Conservation (phyloP, 2,797 vertebrate species). For the Lycodopsis pacificus region DNA sequence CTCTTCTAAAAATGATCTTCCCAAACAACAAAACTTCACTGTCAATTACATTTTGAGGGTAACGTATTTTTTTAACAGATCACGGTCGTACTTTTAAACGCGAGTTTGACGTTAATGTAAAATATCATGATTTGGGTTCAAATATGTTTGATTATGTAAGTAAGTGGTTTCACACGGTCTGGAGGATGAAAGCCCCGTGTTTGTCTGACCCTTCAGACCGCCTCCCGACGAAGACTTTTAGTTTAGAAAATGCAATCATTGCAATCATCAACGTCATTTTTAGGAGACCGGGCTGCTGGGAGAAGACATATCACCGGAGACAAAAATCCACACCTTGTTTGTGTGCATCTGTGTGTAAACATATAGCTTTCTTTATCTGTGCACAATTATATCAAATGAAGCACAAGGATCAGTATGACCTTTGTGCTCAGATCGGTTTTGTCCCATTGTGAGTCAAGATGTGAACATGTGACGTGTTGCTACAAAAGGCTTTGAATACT, state of each 20-base stretch:
- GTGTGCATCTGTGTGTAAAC: neutral
- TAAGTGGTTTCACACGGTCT: neutral
- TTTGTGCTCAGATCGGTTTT: neutral
- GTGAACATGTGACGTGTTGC: slow-evolving; percentile 4
- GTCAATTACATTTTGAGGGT: no score
- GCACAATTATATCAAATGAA: neutral
- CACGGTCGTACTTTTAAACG: rapidly evolving
- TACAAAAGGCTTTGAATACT: neutral
- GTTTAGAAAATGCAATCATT: neutral
- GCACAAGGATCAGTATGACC: slow-evolving; percentile 4
- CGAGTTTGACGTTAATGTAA: no score
- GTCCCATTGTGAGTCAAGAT: neutral
- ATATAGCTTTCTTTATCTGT: neutral
- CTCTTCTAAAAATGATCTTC: neutral
- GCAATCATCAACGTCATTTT: neutral
- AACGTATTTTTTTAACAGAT: neutral
- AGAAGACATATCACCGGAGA: neutral
- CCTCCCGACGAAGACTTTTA: neutral
- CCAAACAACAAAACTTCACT: no score
- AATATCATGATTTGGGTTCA: neutral
- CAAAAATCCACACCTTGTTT: neutral
- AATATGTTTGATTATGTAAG: neutral
- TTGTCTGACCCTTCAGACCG: neutral
- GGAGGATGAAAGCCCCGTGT: neutral
- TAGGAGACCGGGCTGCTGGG: neutral